Evolutionary conservation across 1,140 invertebrate genomes (phyloP), one percentile per base, ranked within the genome.

Genomic region (Sarcophaga bullata): DNA sequence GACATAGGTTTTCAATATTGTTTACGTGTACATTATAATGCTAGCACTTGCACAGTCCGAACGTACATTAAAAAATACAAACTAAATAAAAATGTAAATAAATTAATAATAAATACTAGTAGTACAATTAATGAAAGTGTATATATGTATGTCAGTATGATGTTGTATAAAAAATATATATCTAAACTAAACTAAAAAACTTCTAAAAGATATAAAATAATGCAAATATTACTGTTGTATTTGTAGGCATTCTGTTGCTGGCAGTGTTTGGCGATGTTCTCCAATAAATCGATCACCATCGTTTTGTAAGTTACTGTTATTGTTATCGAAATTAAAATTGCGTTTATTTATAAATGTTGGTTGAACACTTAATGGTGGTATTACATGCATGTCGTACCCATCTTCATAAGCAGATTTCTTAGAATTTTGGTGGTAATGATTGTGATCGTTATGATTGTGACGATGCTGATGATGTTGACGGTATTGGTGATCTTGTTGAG

Each of bases 191-290:
- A 62, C n/a, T 8, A n/a, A 68, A 62, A 62, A 19, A 9, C 1
- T 7, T 58, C 7, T n/a, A 58, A n/a, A 6, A 68, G 19, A 68
- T 19, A 68, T 19, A 68, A 68, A 68, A 68, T 8, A 3, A 8
- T 68, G n/a, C 11, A 82, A 85, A 17, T 85, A 86, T 46, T 83
- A 83, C 8, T 82, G 17, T 37, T 80, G 80, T 3, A 81, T 84
- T 19, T 85, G 62, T 8, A 25, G 17, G 19, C 62, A 68, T 68
- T 68, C 62, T 25, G 62, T 17, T 25, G 62, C 19, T 68, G 62
- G 62, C 62, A 68, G 62, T 68, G 62, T 9, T 68, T 68, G 62
- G 6, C 9, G 62, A 25, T 58, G 15, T 58, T 25, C 62, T 68
- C 62, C 62, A 68, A 68, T 68, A 68, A 68, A 68, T 8, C 62